Evolutionary conservation across 2,113 vertebrate species (phyloP).

Genomic region (Desmodus rotundus): DNA sequence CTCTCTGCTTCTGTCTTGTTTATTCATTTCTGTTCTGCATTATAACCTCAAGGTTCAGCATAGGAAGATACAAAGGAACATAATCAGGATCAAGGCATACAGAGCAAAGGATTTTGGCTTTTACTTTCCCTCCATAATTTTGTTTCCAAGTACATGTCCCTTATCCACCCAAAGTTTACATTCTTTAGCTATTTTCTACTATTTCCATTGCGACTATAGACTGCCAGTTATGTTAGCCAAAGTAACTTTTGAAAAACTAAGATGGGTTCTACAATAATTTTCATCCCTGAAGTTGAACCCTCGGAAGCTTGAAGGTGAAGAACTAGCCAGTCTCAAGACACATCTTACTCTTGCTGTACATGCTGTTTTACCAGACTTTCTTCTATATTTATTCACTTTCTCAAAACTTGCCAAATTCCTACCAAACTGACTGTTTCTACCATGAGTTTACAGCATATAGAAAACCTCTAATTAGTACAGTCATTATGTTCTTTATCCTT

Average conservation of each 20-base stretch:
- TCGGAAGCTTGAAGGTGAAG: not conserved
- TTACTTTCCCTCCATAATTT: not conserved
- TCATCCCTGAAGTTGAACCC: not conserved
- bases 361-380: not conserved
- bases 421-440: not conserved
- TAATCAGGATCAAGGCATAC: not conserved
- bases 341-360: not conserved
- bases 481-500: not conserved
- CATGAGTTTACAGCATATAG: not conserved
- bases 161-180: not conserved
- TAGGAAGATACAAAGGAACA: not conserved
- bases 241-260: not conserved
- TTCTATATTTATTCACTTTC: not conserved
- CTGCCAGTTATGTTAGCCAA: not conserved
- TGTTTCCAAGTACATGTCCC: not conserved
- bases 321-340: not conserved
- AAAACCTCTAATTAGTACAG: not conserved
- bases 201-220: not conserved
- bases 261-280: not conserved
- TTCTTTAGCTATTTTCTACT: not conserved
- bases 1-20: not conserved
- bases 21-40: not conserved
- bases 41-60: not conserved
- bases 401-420: not conserved
- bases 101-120: not conserved